Conservation (phyloP, 2,888 invertebrate genomes). For the Bursaphelenchus okinawaensis region DNA sequence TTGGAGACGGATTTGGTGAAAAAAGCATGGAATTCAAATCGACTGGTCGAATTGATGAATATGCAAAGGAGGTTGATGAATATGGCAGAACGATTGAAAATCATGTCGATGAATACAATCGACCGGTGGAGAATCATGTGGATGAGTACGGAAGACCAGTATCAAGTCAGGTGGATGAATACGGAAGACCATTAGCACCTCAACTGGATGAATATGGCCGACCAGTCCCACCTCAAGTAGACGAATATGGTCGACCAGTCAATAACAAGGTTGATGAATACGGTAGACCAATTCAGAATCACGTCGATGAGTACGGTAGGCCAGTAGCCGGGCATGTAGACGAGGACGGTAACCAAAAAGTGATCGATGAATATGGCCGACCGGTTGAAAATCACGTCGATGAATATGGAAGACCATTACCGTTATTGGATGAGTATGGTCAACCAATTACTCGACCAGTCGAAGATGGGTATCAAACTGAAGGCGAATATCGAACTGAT, state of each 20-base stretch:
- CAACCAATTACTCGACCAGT: too few species aligned
- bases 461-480: background rate
- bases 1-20: too few species aligned
- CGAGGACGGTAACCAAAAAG: too few species aligned
- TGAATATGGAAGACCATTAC: background rate
- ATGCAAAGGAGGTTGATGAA: background rate
- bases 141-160: background rate
- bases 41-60: too few species aligned
- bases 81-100: background rate
- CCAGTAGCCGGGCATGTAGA: too few species aligned
- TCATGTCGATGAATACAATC: background rate
- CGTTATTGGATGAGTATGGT: too few species aligned
- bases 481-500: background rate
- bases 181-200: background rate
- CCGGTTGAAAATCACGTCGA: background rate
- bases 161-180: background rate
- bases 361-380: too few species aligned
- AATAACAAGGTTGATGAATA: background rate
- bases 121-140: background rate
- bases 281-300: background rate
- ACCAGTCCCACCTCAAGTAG: background rate
- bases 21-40: too few species aligned
- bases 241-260: background rate
- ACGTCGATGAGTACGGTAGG: background rate
- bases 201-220: background rate